phyloP scores from a whole-genome alignment of 2,113 vertebrate species.

The Silurus meridionalis region DNA sequence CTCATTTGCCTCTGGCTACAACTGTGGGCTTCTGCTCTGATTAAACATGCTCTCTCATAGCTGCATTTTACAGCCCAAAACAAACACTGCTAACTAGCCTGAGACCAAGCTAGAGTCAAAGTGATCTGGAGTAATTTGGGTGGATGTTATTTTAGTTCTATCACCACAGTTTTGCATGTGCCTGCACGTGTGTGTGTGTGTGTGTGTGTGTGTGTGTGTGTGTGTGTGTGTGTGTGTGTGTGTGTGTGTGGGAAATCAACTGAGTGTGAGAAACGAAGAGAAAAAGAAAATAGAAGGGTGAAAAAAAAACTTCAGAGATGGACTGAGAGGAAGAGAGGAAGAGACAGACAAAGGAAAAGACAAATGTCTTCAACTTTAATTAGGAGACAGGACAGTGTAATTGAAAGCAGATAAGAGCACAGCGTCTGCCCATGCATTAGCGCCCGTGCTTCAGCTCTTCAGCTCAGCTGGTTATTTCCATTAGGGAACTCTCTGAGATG shows the following conservation, averaged over 20 bases:
- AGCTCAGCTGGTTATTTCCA: conserved; percentile 11
- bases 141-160: background rate
- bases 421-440: background rate
- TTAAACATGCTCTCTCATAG: background rate
- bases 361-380: conserved; percentile 34
- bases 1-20: conserved; percentile 12
- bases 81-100: background rate
- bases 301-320: background rate
- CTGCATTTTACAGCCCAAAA: background rate
- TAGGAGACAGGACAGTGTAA: conserved; percentile 33
- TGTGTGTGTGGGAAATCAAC: background rate
- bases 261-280: background rate
- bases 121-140: background rate
- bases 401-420: conserved; percentile 31
- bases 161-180: background rate
- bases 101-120: background rate
- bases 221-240: too few relatives aligned
- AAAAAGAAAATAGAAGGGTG: background rate
- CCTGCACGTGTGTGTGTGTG: background rate
- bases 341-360: background rate
- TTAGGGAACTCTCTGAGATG: conserved; percentile 16
- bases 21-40: background rate
- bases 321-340: background rate
- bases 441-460: background rate
- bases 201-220: too few relatives aligned